These are phyloP conservation scores for Trissolcus basalis DNA, from an alignment of 1,140 invertebrate genomes.

Conservation along the genomic window DNA sequence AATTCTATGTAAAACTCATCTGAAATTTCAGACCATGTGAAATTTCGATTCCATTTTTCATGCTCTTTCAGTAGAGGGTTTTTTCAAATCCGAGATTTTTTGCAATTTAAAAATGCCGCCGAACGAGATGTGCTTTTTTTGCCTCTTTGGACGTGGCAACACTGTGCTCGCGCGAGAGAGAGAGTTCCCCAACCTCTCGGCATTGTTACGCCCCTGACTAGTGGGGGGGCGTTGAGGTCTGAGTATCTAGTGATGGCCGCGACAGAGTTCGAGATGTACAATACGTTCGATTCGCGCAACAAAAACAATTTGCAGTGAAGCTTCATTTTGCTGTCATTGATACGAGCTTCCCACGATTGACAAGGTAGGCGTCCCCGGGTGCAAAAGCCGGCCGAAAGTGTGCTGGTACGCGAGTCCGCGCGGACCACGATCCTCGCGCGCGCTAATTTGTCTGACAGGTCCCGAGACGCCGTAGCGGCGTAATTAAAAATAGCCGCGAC, in stretches of 20 bases:
- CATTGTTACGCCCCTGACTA: constrained; percentile 42
- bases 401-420: not conserved
- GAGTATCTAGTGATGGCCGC: constrained; percentile 52
- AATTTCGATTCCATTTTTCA: too few relatives aligned
- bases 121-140: not conserved
- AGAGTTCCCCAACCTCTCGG: not conserved
- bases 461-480: constrained; percentile 43
- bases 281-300: constrained; percentile 43
- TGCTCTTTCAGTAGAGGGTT: too few relatives aligned
- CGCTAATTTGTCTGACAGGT: constrained; percentile 39
- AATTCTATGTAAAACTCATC: too few relatives aligned
- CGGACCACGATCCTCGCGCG: constrained; percentile 5
- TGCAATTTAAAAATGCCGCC: not conserved
- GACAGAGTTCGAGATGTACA: constrained; percentile 51
- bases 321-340: constrained; percentile 27
- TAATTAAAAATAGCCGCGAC: constrained; percentile 52
- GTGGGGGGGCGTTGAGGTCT: constrained; percentile 17
- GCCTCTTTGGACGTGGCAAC: constrained; percentile 13
- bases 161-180: constrained; percentile 14
- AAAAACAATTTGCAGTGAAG: constrained; percentile 42
- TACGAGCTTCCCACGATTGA: constrained; percentile 30
- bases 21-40: too few relatives aligned
- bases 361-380: constrained; percentile 34
- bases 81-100: too few relatives aligned
- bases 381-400: not conserved